Conservation (phyloP, 2,888 invertebrate genomes). For the Pterobdella sp. region DNA sequence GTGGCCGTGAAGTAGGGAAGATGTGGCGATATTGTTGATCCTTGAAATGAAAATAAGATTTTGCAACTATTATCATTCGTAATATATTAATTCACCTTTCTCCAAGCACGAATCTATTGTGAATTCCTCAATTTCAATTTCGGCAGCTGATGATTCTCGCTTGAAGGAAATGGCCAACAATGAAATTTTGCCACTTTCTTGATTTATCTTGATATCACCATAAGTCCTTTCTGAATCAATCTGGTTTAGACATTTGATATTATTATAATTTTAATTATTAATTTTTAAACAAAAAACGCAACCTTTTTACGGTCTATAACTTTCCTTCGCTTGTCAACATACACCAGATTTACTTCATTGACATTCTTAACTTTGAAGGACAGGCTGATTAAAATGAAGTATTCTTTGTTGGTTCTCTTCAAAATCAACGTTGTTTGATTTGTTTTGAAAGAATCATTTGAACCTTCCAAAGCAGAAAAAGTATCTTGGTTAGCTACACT, state of each 20-base stretch:
- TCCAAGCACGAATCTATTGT: neutral
- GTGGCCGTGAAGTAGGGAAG: no score
- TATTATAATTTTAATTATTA: neutral
- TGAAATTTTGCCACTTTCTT: neutral
- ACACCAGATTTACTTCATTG: slow-evolving; percentile 4
- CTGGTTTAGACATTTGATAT: neutral
- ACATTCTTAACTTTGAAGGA: slow-evolving; percentile 15
- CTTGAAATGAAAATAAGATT: no score
- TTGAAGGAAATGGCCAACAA: neutral
- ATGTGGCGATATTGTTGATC: no score
- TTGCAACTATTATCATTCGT: no score
- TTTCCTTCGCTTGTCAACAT: neutral
- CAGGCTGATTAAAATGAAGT: neutral
- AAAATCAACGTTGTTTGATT: neutral
- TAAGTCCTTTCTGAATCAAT: no score
- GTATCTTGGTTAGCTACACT: neutral
- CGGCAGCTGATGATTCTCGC: neutral
- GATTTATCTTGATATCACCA: no score
- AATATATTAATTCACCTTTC: no score
- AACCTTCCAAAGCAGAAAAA: neutral
- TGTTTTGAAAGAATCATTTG: neutral
- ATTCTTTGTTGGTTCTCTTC: slow-evolving; percentile 10
- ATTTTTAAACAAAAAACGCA: neutral
- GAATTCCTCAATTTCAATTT: neutral
- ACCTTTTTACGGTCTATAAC: neutral